Base-by-base conservation (phyloP, 2,888 invertebrate species). In the Torymus aiolomorphi region DNA sequence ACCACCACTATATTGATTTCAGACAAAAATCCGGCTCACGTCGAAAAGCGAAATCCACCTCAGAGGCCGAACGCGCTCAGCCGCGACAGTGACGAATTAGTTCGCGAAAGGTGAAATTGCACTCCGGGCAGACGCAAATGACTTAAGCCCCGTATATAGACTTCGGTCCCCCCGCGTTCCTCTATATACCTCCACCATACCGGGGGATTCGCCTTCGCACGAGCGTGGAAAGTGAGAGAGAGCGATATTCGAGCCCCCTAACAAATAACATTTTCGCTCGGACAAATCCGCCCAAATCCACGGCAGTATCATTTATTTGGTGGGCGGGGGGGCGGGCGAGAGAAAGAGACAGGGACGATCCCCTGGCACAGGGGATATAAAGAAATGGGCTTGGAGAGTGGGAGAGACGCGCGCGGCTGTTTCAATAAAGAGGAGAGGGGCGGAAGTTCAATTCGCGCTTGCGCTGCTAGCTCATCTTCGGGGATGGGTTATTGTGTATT, bases 221-320 rank as follows among this genome's bases (percentile, higher is more conserved):
- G 16, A 14, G 14, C 3, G 16, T 16, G 18, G 49, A 10, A n/a
- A n/a, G 57, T n/a, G 20, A 18, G 51, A 56, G 49, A 24, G 11
- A 24, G 8, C 76, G 66, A 71, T 69, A 72, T 59, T 61, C 73
- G 20, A 18, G 72, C n/a, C 57, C 67, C 59, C 72, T 80, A 75
- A 80, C 80, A 80, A 80, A 80, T 80, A 80, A 80, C 79, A 65
- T 70, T 80, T 61, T 76, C 76, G 66, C 67, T 76, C 72, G 61
- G 72, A 71, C 80, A 80, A 80, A 80, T 80, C 80, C 76, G 52
- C 20, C 71, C 51, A 76, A 80, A 80, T 80, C 80, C 76, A 63
- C 51, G 72, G 56, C 20, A 72, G 76, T 72, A 67, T 76, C 80
- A 72, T 80, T 80, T 80, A 76, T 80, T 80, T 72, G 76, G 63